Percentiles rank a stretch among this genome's conserved stretches.
Evolutionary conservation across 2,888 invertebrate species (phyloP).

Genomic region (Drosophila dives): DNA sequence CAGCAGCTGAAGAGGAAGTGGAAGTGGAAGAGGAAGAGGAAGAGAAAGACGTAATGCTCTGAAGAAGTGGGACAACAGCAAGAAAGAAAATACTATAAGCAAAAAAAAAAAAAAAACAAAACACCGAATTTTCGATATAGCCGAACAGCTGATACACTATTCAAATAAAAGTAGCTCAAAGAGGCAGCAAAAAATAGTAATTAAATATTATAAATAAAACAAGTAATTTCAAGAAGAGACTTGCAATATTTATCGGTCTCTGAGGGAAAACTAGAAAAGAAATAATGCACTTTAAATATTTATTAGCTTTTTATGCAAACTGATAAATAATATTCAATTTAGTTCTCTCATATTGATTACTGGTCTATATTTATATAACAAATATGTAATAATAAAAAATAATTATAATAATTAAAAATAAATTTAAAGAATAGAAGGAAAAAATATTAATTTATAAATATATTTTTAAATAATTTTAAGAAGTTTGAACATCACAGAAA

Average conservation of each 20-base stretch:
- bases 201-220: background rate
- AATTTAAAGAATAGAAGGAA: too few species aligned
- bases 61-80: conserved; percentile 18
- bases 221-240: background rate
- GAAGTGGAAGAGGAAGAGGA: background rate
- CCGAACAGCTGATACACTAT: conserved; percentile 4
- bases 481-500: background rate
- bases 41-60: background rate
- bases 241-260: background rate
- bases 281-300: background rate
- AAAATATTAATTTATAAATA: too few species aligned
- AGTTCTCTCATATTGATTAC: background rate
- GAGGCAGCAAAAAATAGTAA: too few species aligned
- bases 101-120: conserved; percentile 5
- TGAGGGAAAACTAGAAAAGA: background rate
- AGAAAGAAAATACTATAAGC: background rate
- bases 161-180: background rate
- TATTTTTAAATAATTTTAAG: too few species aligned
- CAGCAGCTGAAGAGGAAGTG: background rate
- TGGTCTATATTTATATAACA: background rate
- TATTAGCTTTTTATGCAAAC: background rate
- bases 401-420: too few species aligned
- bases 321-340: background rate
- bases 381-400: too few species aligned
- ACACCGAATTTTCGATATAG: background rate